These are phyloP conservation scores for Rhaphigaster nebulosa DNA, from an alignment of 2,888 invertebrate genomes.

Conservation along the genomic window DNA sequence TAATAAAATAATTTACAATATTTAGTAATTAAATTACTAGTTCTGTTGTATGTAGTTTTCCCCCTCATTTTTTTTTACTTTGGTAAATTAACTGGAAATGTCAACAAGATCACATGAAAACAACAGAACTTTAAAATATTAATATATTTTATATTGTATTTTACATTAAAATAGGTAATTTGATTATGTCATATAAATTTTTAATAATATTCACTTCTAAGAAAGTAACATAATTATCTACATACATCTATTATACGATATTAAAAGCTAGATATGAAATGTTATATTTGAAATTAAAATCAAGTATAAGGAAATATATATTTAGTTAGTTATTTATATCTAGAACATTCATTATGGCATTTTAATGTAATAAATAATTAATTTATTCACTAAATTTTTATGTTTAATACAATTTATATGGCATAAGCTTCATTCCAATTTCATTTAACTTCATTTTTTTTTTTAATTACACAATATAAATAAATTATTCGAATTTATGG, in stretches of 20 bases:
- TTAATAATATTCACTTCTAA: conserved; percentile 51
- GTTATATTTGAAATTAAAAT: conserved; percentile 32
- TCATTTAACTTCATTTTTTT: background rate
- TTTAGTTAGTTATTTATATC: background rate
- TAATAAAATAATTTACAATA: conserved; percentile 40
- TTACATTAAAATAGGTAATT: conserved; percentile 60
- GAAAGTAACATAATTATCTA: conserved; percentile 43
- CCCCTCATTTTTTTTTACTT: background rate
- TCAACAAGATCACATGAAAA: conserved; percentile 6
- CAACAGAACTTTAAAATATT: conserved; percentile 58
- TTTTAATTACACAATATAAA: background rate
- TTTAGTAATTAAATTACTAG: background rate
- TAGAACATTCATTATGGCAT: background rate
- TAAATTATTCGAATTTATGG: background rate
- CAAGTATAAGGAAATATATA: conserved; percentile 40
- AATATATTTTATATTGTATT: conserved; percentile 56
- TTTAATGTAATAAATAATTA: conserved; percentile 42
- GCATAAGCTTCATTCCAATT: conserved; percentile 43
- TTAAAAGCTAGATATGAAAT: conserved; percentile 51
- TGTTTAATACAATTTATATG: conserved; percentile 50
- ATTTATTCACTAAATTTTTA: background rate
- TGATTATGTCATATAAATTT: conserved; percentile 56
- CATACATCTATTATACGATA: conserved; percentile 45
- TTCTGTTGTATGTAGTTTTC: background rate
- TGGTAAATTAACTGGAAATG: conserved; percentile 8